Base-by-base conservation (phyloP, 2,888 invertebrate species). In the Prosapia bicincta region DNA sequence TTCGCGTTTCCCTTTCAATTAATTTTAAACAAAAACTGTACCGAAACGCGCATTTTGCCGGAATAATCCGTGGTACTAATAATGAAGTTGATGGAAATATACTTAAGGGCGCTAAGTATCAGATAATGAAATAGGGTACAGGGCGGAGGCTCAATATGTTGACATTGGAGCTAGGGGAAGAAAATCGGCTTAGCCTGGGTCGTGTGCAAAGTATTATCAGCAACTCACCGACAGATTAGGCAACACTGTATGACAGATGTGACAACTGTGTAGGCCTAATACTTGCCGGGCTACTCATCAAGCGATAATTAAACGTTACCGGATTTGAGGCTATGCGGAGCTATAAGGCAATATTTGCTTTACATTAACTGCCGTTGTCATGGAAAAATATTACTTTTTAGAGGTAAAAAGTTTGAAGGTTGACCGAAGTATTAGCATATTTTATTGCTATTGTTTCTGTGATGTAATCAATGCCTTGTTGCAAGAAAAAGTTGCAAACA, bases 61-160 rank as follows among this genome's bases (percentile, higher is more conserved):
- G 20, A 5, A 20, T 54, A 54, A 54, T 54, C 54, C 20, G 20
- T 54, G 54, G 20, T 54, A 54, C 54, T 54, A 54, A 54, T 54
- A 54, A 54, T 54, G 54, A 54, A 54, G 54, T 54, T 54, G 54
- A 54, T 54, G 54, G 54, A 54, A 54, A 54, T 54, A 54, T 54
- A 54, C 20, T 54, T 54, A 54, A 54, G 20, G 54, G 54, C 54
- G n/a, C 54, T 54, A 54, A 54, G 54, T 54, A 54, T 54, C 54
- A 20, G 54, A 54, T 54, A 54, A 54, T 54, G 54, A 54, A 54
- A 54, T 54, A 54, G 54, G 54, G 54, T 54, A 54, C 54, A 13
- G 38, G 13, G 54, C 20, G 54, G 54, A 20, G 54, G 54, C 54
- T 54, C 54, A 54, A 54, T 54, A 54, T 54, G 54, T 54, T 54